Conservation (phyloP, 2,888 invertebrate species). For the Tenthredo scrophulariae region DNA sequence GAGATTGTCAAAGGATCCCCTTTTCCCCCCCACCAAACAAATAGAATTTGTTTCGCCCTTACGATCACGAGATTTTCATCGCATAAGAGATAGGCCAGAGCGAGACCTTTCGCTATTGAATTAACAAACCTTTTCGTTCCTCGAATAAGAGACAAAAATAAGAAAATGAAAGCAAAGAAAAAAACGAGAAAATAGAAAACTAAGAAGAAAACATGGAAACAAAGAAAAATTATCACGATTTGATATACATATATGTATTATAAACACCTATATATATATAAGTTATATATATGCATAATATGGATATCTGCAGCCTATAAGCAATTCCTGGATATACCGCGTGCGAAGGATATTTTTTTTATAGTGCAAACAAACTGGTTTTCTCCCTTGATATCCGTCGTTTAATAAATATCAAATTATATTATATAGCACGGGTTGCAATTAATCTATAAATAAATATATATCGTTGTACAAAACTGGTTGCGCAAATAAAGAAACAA, state of each 20-base stretch:
- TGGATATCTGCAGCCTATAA: background rate
- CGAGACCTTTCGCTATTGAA: conserved; percentile 7
- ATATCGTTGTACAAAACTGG: conserved; percentile 9
- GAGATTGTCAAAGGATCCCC: background rate
- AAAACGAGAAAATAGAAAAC: background rate
- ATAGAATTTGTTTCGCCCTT: conserved; percentile 11
- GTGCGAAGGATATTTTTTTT: conserved; percentile 10
- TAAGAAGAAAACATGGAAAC: background rate
- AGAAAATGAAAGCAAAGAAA: background rate
- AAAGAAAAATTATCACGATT: background rate
- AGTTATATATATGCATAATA: background rate
- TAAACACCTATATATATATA: background rate
- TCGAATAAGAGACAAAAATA: conserved; percentile 1
- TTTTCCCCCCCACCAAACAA: background rate
- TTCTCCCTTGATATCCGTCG: background rate
- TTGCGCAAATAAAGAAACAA: background rate
- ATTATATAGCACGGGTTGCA: conserved; percentile 16
- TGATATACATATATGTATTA: background rate
- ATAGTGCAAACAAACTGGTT: conserved; percentile 2
- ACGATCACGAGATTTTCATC: conserved; percentile 5
- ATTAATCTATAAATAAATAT: conserved; percentile 36
- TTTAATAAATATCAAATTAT: conserved; percentile 18
- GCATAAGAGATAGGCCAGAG: background rate
- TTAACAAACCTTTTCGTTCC: conserved; percentile 30
- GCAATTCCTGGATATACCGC: background rate